These are phyloP conservation scores for Choristoneura rosaceana DNA, from an alignment of 2,888 invertebrate genomes.

Conservation along the genomic window DNA sequence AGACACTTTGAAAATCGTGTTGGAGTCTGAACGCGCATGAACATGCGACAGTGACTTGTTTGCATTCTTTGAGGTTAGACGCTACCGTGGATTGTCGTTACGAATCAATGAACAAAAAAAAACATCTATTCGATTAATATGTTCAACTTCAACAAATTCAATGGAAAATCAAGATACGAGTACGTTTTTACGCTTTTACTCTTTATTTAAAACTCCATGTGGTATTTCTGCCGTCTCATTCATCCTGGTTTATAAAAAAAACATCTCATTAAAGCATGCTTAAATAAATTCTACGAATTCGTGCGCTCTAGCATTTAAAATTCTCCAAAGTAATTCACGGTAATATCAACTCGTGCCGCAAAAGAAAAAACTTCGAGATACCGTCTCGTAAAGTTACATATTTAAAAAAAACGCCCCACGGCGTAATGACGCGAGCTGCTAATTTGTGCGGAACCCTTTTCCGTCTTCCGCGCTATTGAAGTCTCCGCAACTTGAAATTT, in stretches of 20 bases:
- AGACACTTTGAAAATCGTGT: background rate
- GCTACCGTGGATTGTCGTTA: no score
- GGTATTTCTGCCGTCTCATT: background rate
- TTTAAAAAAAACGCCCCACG: constrained; percentile 28
- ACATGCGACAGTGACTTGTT: background rate
- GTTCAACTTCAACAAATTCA: no score
- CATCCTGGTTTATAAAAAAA: background rate
- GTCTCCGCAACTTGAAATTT: constrained; percentile 40
- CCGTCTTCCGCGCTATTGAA: constrained; percentile 40
- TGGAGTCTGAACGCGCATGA: background rate
- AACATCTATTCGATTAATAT: no score
- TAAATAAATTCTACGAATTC: background rate
- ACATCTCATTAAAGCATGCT: constrained; percentile 1
- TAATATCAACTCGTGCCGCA: constrained; percentile 19
- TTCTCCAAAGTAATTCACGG: constrained; percentile 11
- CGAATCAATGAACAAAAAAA: no score
- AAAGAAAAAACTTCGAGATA: constrained; percentile 30
- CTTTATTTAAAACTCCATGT: background rate
- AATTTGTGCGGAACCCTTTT: constrained; percentile 39
- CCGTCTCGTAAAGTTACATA: constrained; percentile 26
- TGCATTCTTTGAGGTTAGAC: background rate
- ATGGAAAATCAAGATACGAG: no score
- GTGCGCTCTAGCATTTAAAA: background rate
- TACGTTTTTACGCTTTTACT: background rate
- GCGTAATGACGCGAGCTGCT: constrained; percentile 38